phyloP scores from a whole-genome alignment of 1,140 invertebrate species.

The Harpegnathos saltator region DNA sequence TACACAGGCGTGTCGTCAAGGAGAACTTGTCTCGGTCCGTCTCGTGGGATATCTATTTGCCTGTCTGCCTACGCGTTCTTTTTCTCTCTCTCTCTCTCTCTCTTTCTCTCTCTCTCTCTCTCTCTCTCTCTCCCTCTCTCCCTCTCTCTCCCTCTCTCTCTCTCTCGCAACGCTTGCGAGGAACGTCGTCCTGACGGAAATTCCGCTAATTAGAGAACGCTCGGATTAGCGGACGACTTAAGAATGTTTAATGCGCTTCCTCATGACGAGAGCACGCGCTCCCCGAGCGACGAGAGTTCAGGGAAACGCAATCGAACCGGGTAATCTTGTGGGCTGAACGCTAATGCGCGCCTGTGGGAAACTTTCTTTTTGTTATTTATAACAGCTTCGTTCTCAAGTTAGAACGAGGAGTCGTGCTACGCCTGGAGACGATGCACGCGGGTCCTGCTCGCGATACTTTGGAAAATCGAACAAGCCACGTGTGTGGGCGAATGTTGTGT shows the following conservation, averaged over 20 bases:
- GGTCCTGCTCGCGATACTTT: too few species aligned
- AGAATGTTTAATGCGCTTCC: neutral
- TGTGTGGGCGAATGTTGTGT: too few species aligned
- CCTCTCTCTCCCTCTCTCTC: too few species aligned
- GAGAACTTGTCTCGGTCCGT: neutral
- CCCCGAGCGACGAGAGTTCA: neutral
- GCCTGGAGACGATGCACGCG: neutral
- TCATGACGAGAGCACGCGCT: neutral
- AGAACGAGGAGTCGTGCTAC: neutral
- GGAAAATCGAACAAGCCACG: neutral
- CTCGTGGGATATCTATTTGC: neutral
- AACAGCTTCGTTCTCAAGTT: neutral
- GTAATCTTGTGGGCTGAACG: neutral
- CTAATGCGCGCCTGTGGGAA: neutral
- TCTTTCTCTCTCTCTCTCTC: too few species aligned
- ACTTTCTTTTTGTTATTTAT: constrained; percentile 19
- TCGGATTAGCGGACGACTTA: neutral
- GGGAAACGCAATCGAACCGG: neutral
- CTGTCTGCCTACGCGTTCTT: neutral
- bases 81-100: too few species aligned
- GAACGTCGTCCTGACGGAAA: constrained; percentile 39
- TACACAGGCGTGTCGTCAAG: too few species aligned
- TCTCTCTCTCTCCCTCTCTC: too few species aligned
- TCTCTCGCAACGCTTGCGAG: constrained; percentile 40
- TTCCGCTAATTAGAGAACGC: constrained; percentile 63